Evolutionary conservation across 2,888 invertebrate genomes (phyloP), one percentile per base, ranked within the genome.

Genomic region (Acanthacorydalis orientalis): DNA sequence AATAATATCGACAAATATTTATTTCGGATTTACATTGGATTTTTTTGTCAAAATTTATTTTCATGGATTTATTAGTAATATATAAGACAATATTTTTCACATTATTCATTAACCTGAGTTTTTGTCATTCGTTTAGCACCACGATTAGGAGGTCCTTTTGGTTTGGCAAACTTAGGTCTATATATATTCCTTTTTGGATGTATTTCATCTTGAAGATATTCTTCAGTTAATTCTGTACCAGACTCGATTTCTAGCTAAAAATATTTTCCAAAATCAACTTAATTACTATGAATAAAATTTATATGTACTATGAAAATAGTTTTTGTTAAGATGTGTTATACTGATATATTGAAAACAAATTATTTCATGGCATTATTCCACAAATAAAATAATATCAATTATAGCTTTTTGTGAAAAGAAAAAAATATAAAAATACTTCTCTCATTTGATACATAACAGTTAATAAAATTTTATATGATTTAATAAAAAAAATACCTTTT

Each of bases 131-230:
- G 75, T 64, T 87, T 89, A 1, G 91, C 91, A 38, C 95, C 95
- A 57, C 95, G 74, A 60, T 85, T 86, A 6, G 90, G 88, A 37
- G 96, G 97, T 8, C 95, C 95, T 68, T 92, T 95, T 1, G 97
- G 97, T 66, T 93, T 93, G 51, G 90, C 88, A 71, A 97, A 97
- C 57, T 91, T 88, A 14, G 88, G 89, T 55, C 84, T 77, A 62
- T 90, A 85, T 39, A 90, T 73, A 63, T 82, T 86, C 59, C 83
- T 80, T 63, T 89, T 90, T 0, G 96, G 96, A 65, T 97, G 93
- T 49, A 97, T 76, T 68, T 95, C 92, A 57, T 95, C 92, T 61
- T 89, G 80, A 11, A 97, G 69, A 67, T 78, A 92, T 56, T 84
- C 84, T 65, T 92, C 90, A 0, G 87, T 90, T 52, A 98, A 67